Percentiles rank a stretch among this genome's conserved stretches.
These are phyloP conservation scores for Dendrocopos noguchii DNA, from an alignment of 2,113 vertebrate species.

Conservation along the genomic window DNA sequence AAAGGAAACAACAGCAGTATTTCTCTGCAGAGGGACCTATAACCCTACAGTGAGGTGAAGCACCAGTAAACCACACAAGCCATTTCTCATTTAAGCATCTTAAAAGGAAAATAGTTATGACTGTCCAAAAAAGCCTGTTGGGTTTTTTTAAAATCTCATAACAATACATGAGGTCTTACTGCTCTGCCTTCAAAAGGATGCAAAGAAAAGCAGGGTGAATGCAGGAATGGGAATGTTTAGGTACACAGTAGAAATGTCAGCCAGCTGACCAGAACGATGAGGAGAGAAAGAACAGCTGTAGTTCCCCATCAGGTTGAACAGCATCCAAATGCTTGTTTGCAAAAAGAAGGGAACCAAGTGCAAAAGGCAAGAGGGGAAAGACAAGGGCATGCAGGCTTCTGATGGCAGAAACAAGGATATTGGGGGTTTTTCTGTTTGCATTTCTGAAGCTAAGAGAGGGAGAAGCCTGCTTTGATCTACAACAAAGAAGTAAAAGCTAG, in stretches of 20 bases:
- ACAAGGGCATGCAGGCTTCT: background rate
- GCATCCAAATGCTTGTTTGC: slow-evolving; percentile 13
- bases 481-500: background rate
- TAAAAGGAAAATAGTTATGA: background rate
- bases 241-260: background rate
- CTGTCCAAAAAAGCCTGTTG: background rate
- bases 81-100: background rate
- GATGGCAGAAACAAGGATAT: fast-evolving
- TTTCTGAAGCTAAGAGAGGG: background rate
- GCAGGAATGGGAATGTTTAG: background rate
- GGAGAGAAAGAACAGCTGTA: slow-evolving; percentile 13
- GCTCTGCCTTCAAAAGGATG: background rate
- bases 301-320: background rate
- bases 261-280: background rate
- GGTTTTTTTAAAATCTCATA: background rate
- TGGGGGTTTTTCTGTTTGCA: background rate
- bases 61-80: background rate
- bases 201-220: background rate
- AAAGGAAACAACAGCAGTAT: background rate
- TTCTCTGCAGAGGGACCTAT: background rate
- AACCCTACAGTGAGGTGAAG: background rate
- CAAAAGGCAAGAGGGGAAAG: background rate
- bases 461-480: background rate
- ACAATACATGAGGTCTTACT: background rate
- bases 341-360: background rate